Evolutionary conservation across 2,113 vertebrate species (phyloP).

Genomic region (Picathartes gymnocephalus): DNA sequence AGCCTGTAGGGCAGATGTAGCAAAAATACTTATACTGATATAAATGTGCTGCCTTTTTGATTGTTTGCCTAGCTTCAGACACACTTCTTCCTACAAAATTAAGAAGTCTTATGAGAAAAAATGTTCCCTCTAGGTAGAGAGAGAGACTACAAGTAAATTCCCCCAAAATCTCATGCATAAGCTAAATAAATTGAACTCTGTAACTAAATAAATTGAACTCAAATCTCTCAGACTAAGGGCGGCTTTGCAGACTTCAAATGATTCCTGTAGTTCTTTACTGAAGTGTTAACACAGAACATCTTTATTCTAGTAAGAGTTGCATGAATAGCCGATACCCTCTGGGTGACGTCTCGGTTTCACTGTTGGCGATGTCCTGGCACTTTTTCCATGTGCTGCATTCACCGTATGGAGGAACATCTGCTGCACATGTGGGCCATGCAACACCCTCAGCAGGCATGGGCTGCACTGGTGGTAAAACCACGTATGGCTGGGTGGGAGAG

Average conservation of each 20-base stretch:
- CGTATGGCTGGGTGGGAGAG: not conserved
- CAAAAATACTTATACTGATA: slow-evolving; percentile 2
- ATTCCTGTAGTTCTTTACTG: slow-evolving; percentile 6
- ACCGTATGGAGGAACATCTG: not conserved
- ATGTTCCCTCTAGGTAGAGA: not conserved
- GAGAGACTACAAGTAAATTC: not conserved
- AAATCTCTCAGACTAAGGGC: slow-evolving; percentile 18
- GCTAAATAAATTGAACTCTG: slow-evolving; percentile 7
- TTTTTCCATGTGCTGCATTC: not conserved
- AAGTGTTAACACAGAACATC: slow-evolving; percentile 26
- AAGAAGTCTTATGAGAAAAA: not conserved
- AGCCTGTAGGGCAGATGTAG: not conserved
- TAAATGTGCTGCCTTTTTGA: slow-evolving; percentile 6
- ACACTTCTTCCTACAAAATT: not conserved
- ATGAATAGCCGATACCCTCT: not conserved
- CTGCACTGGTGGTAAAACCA: not conserved
- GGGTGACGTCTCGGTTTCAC: not conserved
- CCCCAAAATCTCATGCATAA: slow-evolving; percentile 10
- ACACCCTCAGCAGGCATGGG: not conserved
- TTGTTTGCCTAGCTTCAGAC: not conserved
- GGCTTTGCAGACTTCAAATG: slow-evolving; percentile 30
- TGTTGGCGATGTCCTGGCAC: not conserved
- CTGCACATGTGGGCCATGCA: not conserved
- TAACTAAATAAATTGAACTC: slow-evolving; percentile 43
- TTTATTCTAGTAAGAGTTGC: not conserved